A percentile compares a stretch with the other conserved stretches of the same genome.
Conservation (phyloP, 1,140 invertebrate genomes). For the Pararge aegeria region DNA sequence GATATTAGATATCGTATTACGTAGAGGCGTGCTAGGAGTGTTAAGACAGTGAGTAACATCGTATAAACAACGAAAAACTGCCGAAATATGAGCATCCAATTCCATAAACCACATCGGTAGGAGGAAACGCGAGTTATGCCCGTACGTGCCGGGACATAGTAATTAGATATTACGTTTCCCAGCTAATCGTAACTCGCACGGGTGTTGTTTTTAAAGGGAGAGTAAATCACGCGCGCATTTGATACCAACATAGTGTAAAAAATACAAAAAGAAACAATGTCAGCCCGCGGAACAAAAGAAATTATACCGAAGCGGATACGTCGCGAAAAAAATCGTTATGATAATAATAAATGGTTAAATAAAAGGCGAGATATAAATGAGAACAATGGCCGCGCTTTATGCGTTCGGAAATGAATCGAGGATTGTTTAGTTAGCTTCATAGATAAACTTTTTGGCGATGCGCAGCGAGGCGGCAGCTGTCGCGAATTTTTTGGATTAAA, state of each 20-base stretch:
- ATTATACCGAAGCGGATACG: conserved; percentile 67
- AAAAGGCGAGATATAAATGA: conserved; percentile 69
- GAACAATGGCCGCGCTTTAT: conserved; percentile 68
- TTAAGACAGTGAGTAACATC: conserved; percentile 41
- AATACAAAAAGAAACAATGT: conserved; percentile 72
- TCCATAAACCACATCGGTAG: conserved; percentile 74
- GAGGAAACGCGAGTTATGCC: conserved; percentile 73
- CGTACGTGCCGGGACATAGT: conserved; percentile 75
- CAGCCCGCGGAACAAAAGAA: conserved; percentile 72
- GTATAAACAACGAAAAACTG: conserved; percentile 60
- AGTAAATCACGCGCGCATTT: conserved; percentile 70
- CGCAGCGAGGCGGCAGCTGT: conserved; percentile 59
- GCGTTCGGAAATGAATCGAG: conserved; percentile 62
- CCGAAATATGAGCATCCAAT: conserved; percentile 76
- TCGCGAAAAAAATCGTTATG: conserved; percentile 72
- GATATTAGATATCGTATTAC: conserved; percentile 50
- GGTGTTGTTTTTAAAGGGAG: conserved; percentile 77
- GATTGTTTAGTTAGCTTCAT: conserved; percentile 66
- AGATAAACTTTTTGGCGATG: conserved; percentile 69
- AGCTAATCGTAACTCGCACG: conserved; percentile 74
- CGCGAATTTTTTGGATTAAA: conserved; percentile 65
- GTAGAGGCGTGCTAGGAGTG: conserved; percentile 14
- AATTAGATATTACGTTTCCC: conserved; percentile 76
- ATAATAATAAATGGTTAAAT: conserved; percentile 75
- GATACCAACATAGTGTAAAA: conserved; percentile 60